These are phyloP conservation scores for Endomychus coccineus DNA, from an alignment of 2,888 invertebrate species.

Conservation along the genomic window DNA sequence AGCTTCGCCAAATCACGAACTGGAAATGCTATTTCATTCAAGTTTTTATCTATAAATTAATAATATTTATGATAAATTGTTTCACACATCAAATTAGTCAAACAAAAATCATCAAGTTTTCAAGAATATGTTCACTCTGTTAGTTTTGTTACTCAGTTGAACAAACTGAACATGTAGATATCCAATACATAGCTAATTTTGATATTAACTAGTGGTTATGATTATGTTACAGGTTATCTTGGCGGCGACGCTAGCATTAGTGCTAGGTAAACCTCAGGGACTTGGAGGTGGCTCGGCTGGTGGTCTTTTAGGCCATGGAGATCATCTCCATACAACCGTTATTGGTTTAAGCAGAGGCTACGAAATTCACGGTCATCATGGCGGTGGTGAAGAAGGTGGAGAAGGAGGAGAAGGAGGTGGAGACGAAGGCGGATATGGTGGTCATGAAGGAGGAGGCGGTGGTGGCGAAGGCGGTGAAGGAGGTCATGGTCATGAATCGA, in stretches of 20 bases:
- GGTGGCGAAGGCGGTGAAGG: conserved; percentile 13
- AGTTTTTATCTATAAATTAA: too few species aligned
- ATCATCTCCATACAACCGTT: conserved; percentile 21
- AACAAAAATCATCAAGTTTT: too few species aligned
- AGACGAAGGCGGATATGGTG: conserved; percentile 7
- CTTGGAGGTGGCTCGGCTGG: conserved; percentile 26
- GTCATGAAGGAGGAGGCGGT: conserved; percentile 9
- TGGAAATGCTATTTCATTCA: too few species aligned
- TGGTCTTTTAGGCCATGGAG: conserved; percentile 25
- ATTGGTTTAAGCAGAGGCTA: conserved; percentile 29
- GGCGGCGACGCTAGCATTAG: conserved; percentile 16
- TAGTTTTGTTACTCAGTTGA: too few species aligned
- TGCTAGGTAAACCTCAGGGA: conserved; percentile 16
- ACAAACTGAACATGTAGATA: too few species aligned
- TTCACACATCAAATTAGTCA: too few species aligned
- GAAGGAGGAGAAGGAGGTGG: conserved; percentile 14
- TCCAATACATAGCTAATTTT: too few species aligned
- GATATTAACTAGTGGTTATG: too few species aligned
- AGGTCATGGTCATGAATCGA: conserved; percentile 14
- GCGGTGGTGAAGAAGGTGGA: conserved; percentile 14
- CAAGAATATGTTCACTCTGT: too few species aligned
- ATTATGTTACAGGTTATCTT: conserved; percentile 22
- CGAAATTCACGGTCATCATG: conserved; percentile 21
- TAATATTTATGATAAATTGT: too few species aligned
- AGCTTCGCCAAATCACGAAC: too few species aligned